phyloP scores from a whole-genome alignment of 2,888 invertebrate genomes.

The Platypus cylindrus region DNA sequence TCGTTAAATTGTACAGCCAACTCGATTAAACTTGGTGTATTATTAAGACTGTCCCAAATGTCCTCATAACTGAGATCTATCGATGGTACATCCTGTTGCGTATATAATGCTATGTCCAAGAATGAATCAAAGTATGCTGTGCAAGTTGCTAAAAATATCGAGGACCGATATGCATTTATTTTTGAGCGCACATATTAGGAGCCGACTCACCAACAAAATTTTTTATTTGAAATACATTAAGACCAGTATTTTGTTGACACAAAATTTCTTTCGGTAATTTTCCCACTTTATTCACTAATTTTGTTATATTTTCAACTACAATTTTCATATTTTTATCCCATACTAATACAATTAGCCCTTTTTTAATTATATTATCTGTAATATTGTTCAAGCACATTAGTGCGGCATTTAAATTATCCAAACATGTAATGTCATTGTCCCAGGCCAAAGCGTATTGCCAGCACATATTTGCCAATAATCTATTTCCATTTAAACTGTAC shows the following conservation, averaged over 20 bases:
- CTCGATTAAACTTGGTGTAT: constrained; percentile 57
- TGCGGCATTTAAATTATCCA: constrained; percentile 56
- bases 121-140: constrained; percentile 40
- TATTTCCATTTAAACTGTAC: constrained; percentile 66
- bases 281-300: constrained; percentile 68
- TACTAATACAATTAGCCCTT: constrained; percentile 71
- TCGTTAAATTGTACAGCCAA: constrained; percentile 60
- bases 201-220: constrained; percentile 34
- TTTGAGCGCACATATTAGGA: too few relatives aligned
- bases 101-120: constrained; percentile 32
- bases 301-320: constrained; percentile 60
- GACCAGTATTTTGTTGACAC: constrained; percentile 63
- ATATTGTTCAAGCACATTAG: constrained; percentile 55
- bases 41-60: constrained; percentile 48
- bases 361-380: constrained; percentile 53
- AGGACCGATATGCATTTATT: too few relatives aligned
- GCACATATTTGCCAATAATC: constrained; percentile 71
- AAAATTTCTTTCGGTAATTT: constrained; percentile 76
- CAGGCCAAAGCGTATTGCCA: constrained; percentile 86
- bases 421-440: constrained; percentile 61
- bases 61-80: constrained; percentile 43
- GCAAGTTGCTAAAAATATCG: constrained; percentile 27
- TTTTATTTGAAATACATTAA: constrained; percentile 50
- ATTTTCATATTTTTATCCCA: constrained; percentile 85
- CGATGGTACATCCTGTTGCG: constrained; percentile 27